Base-by-base conservation (phyloP, 2,797 vertebrate species). In the Xenops minutus region DNA sequence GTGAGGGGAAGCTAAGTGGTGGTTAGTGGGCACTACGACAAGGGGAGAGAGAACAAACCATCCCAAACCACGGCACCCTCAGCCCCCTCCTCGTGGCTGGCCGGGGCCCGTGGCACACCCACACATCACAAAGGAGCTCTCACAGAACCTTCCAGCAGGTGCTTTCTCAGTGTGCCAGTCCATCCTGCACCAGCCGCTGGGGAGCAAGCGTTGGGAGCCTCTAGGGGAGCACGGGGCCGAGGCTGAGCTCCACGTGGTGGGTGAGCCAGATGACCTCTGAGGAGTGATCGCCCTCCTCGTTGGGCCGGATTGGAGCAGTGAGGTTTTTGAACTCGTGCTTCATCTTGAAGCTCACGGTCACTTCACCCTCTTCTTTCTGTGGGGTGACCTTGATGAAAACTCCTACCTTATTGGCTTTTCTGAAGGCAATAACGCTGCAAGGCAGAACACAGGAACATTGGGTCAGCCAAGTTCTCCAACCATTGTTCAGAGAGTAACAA, bases 331-430 rank as follows among this genome's bases (percentile, higher is more conserved):
- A 99, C 97, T 99, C 99, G 1, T 99, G 99, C 62, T 99, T 99
- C 96, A 99, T 98, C 98, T 99, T 99, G 95, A 99, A 99, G 61
- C 99, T 99, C 93, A 99, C 98, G 1, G 98, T 98, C 96, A 99
- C 99, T 27, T 99, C 99, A 0, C 96, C 97, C 72, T 98, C 99
- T 79, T 99, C 99, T 63, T 98, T 98, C 95, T 99, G 99, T 7
- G 99, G 99, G 61, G 99, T 98, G 88, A 99, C 99, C 98, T 99
- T 99, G 98, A 99, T 99, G 98, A 99, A 99, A 97, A 99, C 98
- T 58, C 99, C 99, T 24, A 99, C 99, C 97, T 99, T 99, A 95
- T 99, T 99, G 98, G 99, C 99, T 97, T 99, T 99, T 97, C 99
- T 98, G 96, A 99, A 99, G 96, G 99, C 99, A 93, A 99, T 98